Percentiles rank a stretch among this genome's conserved stretches.
phyloP scores from a whole-genome alignment of 2,797 vertebrate genomes.

The Poeciliopsis turneri region DNA sequence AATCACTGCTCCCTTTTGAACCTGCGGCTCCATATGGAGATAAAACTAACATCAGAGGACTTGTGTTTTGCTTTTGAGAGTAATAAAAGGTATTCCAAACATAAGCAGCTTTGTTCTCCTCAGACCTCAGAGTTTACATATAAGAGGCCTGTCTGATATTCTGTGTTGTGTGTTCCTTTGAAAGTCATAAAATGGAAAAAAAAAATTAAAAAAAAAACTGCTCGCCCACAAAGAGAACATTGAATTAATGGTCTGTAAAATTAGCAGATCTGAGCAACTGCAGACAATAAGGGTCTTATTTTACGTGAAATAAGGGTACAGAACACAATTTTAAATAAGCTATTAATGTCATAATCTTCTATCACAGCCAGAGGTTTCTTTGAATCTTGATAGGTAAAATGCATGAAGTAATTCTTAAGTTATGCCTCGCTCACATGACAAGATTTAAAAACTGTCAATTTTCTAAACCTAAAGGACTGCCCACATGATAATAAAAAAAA shows the following conservation, averaged over 20 bases:
- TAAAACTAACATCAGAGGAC: conserved; percentile 39
- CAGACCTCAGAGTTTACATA: conserved; percentile 31
- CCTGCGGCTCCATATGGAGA: neutral
- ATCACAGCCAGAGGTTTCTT: too few relatives aligned
- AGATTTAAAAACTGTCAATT: too few relatives aligned
- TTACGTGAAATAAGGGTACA: neutral
- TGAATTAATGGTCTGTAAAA: neutral
- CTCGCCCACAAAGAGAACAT: neutral
- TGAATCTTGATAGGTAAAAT: too few relatives aligned
- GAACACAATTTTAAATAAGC: neutral
- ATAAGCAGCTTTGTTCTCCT: conserved; percentile 30
- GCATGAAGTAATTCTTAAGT: too few relatives aligned
- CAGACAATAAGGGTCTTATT: neutral
- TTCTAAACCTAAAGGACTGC: too few relatives aligned
- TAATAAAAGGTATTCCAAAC: conserved; percentile 21
- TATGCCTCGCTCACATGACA: too few relatives aligned
- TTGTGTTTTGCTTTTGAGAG: conserved; percentile 21
- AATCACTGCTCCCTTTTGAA: neutral
- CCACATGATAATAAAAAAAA: too few relatives aligned
- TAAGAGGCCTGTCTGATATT: conserved; percentile 31
- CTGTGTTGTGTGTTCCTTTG: conserved; percentile 17
- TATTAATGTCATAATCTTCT: too few relatives aligned
- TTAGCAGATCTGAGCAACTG: neutral
- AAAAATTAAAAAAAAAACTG: neutral
- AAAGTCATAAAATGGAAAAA: conserved; percentile 11